These are phyloP conservation scores for Pholis gunnellus DNA, from an alignment of 2,113 vertebrate genomes.

Conservation along the genomic window DNA sequence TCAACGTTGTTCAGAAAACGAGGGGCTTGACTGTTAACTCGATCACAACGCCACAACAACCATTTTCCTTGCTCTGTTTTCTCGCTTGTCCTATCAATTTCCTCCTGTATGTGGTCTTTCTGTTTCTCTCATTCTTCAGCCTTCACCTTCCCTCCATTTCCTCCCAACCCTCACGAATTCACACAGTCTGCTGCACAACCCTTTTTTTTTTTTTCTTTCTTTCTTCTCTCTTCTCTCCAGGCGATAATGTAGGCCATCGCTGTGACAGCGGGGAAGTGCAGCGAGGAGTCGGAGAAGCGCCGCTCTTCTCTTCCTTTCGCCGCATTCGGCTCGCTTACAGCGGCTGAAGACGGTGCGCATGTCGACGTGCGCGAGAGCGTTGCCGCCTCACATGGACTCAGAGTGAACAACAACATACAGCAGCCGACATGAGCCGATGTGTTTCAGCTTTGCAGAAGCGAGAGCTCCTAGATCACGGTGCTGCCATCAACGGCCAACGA, in stretches of 20 bases:
- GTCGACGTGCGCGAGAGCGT: neutral
- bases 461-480: neutral
- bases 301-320: constrained; percentile 46
- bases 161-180: constrained; percentile 67
- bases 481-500: no score
- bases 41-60: constrained; percentile 7
- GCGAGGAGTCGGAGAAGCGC: constrained; percentile 12
- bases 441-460: constrained; percentile 39
- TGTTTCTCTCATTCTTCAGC: constrained; percentile 44
- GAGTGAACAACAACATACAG: constrained; percentile 36
- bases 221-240: constrained; percentile 2
- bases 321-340: constrained; percentile 47
- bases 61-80: constrained; percentile 36
- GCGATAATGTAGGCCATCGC: constrained; percentile 76
- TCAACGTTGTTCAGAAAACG: constrained; percentile 14
- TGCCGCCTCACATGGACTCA: constrained; percentile 31
- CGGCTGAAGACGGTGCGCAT: constrained; percentile 18
- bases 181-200: constrained; percentile 72
- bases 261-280: constrained; percentile 62
- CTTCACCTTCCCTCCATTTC: constrained; percentile 57
- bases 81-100: constrained; percentile 31
- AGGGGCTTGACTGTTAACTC: constrained; percentile 28
- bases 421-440: constrained; percentile 26
- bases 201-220: constrained; percentile 39
- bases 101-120: constrained; percentile 16